Evolutionary conservation across 2,113 vertebrate species (phyloP).

Genomic region (Herpailurus yagouaroundi): DNA sequence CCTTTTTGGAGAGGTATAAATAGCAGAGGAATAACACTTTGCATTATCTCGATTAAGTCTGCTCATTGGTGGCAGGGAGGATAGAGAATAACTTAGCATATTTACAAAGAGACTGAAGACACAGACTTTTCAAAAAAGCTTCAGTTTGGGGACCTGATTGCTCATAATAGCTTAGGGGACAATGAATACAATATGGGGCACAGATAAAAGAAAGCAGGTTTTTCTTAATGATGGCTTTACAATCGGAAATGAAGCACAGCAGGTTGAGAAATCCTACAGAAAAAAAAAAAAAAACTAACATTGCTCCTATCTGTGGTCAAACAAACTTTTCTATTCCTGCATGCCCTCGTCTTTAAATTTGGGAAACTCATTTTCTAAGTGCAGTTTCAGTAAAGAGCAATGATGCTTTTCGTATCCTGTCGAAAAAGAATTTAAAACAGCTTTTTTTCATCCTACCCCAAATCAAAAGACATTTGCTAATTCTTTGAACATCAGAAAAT

Average conservation of each 20-base stretch:
- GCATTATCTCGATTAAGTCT: constrained; percentile 7
- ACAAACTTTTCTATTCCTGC: constrained; percentile 77
- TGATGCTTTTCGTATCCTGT: background rate
- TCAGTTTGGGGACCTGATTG: background rate
- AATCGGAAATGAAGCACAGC: constrained; percentile 84
- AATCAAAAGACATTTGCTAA: constrained; percentile 31
- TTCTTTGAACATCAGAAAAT: background rate
- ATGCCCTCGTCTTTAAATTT: constrained; percentile 74
- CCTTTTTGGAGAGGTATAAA: background rate
- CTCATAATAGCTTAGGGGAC: constrained; percentile 59
- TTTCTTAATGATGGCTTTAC: constrained; percentile 79
- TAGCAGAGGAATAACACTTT: constrained; percentile 4
- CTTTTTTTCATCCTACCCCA: background rate
- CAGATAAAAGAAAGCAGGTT: constrained; percentile 72
- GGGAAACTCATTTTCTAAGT: constrained; percentile 52
- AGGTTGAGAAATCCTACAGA: constrained; percentile 78
- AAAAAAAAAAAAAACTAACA: constrained; percentile 41
- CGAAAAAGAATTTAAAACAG: constrained; percentile 35
- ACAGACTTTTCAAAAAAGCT: constrained; percentile 56
- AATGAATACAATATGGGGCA: constrained; percentile 73
- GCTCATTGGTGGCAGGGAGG: background rate
- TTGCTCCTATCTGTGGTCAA: constrained; percentile 78
- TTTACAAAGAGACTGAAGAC: constrained; percentile 54
- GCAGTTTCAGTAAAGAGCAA: background rate
- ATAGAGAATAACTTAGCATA: constrained; percentile 30